These are phyloP conservation scores for Standfussiana lucernea DNA, from an alignment of 2,888 invertebrate species.

Conservation along the genomic window DNA sequence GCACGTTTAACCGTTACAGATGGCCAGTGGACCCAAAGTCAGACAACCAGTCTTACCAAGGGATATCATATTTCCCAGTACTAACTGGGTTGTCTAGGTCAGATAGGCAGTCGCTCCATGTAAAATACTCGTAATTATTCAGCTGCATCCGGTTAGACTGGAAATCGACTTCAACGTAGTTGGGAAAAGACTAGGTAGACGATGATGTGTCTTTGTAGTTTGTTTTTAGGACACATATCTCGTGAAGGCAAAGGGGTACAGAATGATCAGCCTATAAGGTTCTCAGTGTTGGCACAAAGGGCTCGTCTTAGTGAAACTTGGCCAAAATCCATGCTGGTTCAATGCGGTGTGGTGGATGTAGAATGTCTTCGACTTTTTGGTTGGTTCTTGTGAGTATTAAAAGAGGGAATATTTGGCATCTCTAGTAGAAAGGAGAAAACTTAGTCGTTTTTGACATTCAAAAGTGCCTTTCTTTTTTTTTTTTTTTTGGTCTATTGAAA, in stretches of 20 bases:
- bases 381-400: neutral
- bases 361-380: neutral
- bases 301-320: neutral
- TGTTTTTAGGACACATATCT: too few species aligned
- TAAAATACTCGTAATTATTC: too few species aligned
- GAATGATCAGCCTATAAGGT: neutral
- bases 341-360: neutral
- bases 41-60: neutral
- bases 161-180: neutral
- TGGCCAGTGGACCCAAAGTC: neutral
- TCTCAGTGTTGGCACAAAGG: neutral
- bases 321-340: neutral
- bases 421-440: neutral
- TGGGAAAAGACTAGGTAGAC: neutral
- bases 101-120: too few species aligned
- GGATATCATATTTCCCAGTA: neutral
- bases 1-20: neutral
- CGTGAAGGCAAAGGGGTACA: neutral
- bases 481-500: too few species aligned
- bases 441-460: too few species aligned
- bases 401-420: neutral
- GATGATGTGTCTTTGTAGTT: too few species aligned
- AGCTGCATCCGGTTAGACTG: neutral
- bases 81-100: too few species aligned
- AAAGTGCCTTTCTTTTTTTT: too few species aligned